Conservation (phyloP, 2,888 invertebrate species). For the Glyphotaelius pellucidus region DNA sequence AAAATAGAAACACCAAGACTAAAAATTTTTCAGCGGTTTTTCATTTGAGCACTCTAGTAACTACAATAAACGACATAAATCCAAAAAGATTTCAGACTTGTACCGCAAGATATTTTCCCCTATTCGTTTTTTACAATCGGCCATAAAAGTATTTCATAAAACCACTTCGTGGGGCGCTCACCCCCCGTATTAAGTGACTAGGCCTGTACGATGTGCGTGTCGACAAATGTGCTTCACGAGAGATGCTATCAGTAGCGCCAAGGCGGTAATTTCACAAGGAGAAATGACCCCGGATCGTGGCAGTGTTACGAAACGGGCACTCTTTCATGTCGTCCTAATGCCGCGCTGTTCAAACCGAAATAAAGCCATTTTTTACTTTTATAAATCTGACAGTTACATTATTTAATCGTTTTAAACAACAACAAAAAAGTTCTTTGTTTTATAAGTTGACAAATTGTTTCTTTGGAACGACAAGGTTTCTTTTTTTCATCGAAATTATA, state of each 20-base stretch:
- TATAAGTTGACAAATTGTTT: too few species aligned
- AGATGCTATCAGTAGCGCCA: constrained; percentile 18
- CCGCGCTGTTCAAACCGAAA: not conserved
- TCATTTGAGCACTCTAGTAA: not conserved
- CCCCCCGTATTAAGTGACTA: not conserved
- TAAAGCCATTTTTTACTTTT: not conserved
- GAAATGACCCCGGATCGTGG: not conserved
- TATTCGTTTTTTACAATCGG: not conserved
- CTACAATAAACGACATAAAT: not conserved
- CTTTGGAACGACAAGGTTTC: too few species aligned
- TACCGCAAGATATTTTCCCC: not conserved
- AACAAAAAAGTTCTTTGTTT: too few species aligned
- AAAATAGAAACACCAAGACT: not conserved
- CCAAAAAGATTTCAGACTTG: not conserved
- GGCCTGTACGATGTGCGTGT: not conserved
- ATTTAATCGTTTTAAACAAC: not conserved
- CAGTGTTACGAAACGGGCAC: not conserved
- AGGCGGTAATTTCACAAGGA: constrained; percentile 16
- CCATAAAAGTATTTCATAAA: not conserved
- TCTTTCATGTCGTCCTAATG: constrained; percentile 3
- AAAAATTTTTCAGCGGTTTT: not conserved
- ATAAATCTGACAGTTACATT: not conserved
- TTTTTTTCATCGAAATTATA: too few species aligned
- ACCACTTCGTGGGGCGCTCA: not conserved
- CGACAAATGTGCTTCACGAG: not conserved